phyloP scores from a whole-genome alignment of 2,797 vertebrate genomes.

The Luscinia luscinia region DNA sequence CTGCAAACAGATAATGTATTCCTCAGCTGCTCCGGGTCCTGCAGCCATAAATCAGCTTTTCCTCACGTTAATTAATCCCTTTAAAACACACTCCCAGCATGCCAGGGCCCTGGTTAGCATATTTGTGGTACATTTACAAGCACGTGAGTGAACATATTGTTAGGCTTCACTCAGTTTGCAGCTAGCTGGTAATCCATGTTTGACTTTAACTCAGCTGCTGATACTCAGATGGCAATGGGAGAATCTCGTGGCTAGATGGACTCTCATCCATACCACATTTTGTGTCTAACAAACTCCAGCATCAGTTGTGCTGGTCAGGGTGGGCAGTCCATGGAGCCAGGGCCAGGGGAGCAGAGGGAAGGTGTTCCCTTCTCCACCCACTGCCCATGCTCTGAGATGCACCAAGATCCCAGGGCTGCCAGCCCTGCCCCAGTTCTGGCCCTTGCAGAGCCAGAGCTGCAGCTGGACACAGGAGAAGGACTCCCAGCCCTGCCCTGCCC shows the following conservation, averaged over 20 bases:
- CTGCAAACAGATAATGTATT: constrained; percentile 4
- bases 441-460: not conserved
- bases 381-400: too few relatives aligned
- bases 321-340: not conserved
- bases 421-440: not conserved
- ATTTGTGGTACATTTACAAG: not conserved
- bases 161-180: not conserved
- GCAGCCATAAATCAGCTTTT: not conserved
- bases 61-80: constrained; percentile 6
- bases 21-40: not conserved
- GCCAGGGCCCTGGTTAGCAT: not conserved
- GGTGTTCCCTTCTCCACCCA: not conserved
- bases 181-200: not conserved
- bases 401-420: not conserved
- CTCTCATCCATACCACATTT: accelerated
- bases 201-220: not conserved
- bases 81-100: not conserved
- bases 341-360: not conserved
- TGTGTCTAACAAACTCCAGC: accelerated
- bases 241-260: accelerated
- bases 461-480: not conserved
- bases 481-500: not conserved
- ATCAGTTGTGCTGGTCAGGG: not conserved
- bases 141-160: not conserved
- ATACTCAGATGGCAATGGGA: not conserved